Evolutionary conservation across 2,113 vertebrate genomes (phyloP).

Genomic region (Alexandromys fortis): DNA sequence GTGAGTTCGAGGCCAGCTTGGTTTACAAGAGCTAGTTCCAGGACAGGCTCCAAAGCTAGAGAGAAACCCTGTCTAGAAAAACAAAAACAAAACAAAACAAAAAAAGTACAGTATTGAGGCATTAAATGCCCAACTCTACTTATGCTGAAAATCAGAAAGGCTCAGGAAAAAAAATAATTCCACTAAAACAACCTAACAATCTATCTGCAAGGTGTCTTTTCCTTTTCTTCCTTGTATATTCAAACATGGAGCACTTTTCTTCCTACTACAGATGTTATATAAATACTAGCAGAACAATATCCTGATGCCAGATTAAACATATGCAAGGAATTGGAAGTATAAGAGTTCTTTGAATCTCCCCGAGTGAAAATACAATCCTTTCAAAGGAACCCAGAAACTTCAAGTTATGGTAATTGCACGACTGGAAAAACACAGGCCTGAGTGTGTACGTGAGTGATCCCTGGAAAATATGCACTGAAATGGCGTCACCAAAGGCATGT

Average conservation of each 20-base stretch:
- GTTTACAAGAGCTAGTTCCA: too few species aligned
- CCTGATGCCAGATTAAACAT: neutral
- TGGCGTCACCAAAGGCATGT: neutral
- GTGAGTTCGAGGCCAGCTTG: too few species aligned
- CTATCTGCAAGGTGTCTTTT: neutral
- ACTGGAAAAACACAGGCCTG: neutral
- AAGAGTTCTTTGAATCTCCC: neutral
- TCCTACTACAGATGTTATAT: neutral
- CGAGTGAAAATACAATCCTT: neutral
- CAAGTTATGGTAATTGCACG: neutral
- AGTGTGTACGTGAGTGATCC: neutral
- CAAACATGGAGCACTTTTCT: neutral
- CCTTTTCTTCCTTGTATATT: neutral
- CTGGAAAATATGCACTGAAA: neutral
- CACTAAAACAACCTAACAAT: neutral
- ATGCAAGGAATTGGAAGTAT: neutral
- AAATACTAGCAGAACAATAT: constrained; percentile 4
- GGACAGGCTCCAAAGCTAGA: too few species aligned
- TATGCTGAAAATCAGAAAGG: neutral
- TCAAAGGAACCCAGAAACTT: neutral
- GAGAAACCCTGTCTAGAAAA: too few species aligned
- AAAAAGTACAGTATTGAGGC: neutral
- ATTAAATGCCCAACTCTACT: neutral
- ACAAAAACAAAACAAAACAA: too few species aligned
- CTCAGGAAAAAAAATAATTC: constrained; percentile 44